Evolutionary conservation across 2,888 invertebrate genomes (phyloP).

Genomic region (Slavum lentiscoides): DNA sequence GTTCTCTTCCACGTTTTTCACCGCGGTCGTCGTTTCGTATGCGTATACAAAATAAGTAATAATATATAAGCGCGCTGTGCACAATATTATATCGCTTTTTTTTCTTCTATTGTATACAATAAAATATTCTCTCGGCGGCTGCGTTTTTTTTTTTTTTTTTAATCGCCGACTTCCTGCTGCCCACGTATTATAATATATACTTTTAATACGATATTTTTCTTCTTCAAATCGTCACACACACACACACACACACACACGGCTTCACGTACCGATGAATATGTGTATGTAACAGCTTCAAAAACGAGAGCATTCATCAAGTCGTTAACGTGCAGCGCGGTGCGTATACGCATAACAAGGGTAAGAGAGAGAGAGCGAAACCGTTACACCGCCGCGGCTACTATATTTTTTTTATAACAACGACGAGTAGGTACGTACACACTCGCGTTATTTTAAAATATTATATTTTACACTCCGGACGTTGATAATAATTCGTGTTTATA

Average conservation of each 20-base stretch:
- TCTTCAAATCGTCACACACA: constrained; percentile 45
- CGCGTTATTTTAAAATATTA: background rate
- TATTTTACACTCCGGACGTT: background rate
- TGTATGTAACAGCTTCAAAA: constrained; percentile 36
- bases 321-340: background rate
- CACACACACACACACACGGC: too few relatives aligned
- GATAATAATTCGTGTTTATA: background rate
- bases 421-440: background rate
- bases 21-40: constrained; percentile 40
- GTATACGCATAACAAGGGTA: background rate
- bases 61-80: background rate
- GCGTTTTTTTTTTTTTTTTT: constrained; percentile 24
- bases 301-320: constrained; percentile 39
- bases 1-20: constrained; percentile 25
- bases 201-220: constrained; percentile 4
- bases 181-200: constrained; percentile 30
- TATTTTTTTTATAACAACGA: background rate
- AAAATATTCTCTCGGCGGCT: constrained; percentile 48
- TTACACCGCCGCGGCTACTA: background rate
- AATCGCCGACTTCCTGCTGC: constrained; percentile 46
- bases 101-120: constrained; percentile 33
- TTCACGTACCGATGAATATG: constrained; percentile 48
- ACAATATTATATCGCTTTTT: too few relatives aligned
- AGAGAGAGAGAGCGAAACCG: background rate
- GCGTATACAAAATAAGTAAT: constrained; percentile 40